Evolutionary conservation across 2,888 invertebrate genomes (phyloP).

Genomic region (Luffia ferchaultella): DNA sequence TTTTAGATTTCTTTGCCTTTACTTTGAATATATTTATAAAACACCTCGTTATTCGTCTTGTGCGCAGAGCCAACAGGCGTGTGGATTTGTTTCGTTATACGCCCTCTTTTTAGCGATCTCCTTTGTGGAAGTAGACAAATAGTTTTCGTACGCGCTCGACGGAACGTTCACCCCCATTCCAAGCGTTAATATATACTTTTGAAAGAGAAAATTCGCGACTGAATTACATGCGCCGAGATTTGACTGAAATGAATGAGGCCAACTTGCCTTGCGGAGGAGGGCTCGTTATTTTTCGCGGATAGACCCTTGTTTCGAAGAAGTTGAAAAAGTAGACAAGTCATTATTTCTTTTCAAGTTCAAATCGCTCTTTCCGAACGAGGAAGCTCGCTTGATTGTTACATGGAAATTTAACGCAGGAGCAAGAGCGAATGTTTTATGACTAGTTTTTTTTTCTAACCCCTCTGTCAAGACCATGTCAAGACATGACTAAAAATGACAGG

Average conservation of each 20-base stretch:
- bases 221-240: not conserved
- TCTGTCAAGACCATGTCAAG: no score
- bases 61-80: not conserved
- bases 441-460: no score
- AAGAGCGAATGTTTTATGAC: no score
- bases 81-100: not conserved
- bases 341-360: not conserved
- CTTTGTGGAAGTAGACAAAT: slow-evolving; percentile 6
- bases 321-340: not conserved
- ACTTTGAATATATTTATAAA: no score
- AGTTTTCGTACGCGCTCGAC: slow-evolving; percentile 2
- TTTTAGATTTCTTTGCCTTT: no score
- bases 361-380: not conserved
- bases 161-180: not conserved
- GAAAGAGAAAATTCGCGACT: not conserved
- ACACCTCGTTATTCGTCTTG: not conserved
- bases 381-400: not conserved
- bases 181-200: not conserved
- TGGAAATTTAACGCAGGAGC: no score
- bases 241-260: not conserved
- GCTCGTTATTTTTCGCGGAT: not conserved
- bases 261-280: not conserved
- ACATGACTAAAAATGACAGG: not conserved
- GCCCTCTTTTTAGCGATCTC: slow-evolving; percentile 1
- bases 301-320: not conserved